These are phyloP conservation scores for Tipula vernalis DNA, from an alignment of 2,888 invertebrate species.

Conservation along the genomic window DNA sequence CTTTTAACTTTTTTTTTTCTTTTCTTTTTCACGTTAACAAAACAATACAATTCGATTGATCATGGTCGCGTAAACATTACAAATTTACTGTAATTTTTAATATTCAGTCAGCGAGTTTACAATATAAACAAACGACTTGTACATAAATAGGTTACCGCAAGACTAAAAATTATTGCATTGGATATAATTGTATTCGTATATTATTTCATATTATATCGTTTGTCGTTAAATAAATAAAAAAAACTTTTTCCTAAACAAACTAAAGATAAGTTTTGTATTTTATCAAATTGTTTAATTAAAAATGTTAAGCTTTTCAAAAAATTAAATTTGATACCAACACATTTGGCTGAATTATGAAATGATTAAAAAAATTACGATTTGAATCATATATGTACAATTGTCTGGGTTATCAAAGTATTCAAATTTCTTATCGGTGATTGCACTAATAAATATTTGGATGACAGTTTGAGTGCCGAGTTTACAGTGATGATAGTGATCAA, in stretches of 20 bases:
- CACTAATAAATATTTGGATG: background rate
- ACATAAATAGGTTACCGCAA: background rate
- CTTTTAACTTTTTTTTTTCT: background rate
- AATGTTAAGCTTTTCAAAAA: background rate
- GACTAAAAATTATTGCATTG: background rate
- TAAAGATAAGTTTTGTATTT: background rate
- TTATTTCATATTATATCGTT: background rate
- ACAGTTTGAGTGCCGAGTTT: background rate
- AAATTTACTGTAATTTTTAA: background rate
- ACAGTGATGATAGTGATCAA: no score
- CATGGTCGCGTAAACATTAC: background rate
- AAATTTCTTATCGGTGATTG: background rate
- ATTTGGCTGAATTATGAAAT: background rate
- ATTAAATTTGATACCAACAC: background rate
- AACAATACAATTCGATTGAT: background rate
- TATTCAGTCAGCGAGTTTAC: background rate
- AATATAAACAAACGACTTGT: background rate
- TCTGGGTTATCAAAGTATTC: background rate
- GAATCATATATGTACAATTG: background rate
- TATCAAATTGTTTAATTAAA: background rate
- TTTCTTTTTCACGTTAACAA: background rate
- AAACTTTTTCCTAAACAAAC: background rate
- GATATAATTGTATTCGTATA: background rate
- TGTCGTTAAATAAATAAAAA: background rate
- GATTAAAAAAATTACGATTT: background rate